These are phyloP conservation scores for Cherax quadricarinatus DNA, from an alignment of 1,140 invertebrate species.

Conservation along the genomic window DNA sequence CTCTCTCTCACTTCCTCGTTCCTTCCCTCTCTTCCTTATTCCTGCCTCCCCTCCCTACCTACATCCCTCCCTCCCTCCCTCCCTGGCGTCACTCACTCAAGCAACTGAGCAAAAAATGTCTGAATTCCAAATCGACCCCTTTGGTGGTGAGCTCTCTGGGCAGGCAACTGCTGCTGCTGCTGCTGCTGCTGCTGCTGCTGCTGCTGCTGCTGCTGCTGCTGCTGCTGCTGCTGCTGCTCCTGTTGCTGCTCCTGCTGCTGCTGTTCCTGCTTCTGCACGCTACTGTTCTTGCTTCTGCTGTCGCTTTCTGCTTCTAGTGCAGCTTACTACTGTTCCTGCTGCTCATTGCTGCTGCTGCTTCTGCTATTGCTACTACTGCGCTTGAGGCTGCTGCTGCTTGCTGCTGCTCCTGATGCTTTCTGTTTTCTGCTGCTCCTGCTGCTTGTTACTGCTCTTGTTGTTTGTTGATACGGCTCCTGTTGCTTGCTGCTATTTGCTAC, in stretches of 20 bases:
- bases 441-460: no score
- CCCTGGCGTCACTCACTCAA: constrained; percentile 27
- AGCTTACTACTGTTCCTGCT: neutral
- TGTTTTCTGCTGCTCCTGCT: no score
- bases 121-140: constrained; percentile 58
- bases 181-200: constrained; percentile 11
- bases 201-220: neutral
- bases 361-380: no score
- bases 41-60: neutral
- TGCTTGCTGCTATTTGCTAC: no score
- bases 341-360: neutral
- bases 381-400: no score
- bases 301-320: neutral
- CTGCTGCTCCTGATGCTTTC: no score
- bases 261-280: no score
- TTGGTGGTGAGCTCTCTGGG: constrained; percentile 9
- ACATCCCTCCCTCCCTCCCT: neutral
- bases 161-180: neutral
- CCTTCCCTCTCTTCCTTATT: no score
- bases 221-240: neutral
- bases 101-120: constrained; percentile 50
- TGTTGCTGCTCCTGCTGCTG: no score
- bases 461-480: no score
- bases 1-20: no score
- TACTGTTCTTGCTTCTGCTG: neutral